Evolutionary conservation across 2,113 vertebrate genomes (phyloP).

Genomic region (Telmatochromis brichardi): DNA sequence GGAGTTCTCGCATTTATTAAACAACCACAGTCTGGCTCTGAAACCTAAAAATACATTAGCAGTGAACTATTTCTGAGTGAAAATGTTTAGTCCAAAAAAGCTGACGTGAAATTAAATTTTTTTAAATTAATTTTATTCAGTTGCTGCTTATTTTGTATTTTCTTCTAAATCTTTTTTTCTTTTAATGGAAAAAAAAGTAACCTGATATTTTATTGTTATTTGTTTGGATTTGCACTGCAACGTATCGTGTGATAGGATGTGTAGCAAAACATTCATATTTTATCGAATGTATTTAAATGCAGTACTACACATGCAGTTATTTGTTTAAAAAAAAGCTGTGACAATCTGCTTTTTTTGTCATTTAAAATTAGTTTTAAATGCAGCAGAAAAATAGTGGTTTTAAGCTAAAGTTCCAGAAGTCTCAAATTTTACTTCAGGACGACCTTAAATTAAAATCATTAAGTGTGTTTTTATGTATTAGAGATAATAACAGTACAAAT

Average conservation of each 20-base stretch:
- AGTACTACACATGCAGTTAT: not conserved
- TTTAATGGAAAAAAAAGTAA: not conserved
- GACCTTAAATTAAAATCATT: not conserved
- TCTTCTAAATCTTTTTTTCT: not conserved
- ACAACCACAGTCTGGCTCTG: not conserved
- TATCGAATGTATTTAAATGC: not conserved
- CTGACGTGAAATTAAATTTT: not conserved
- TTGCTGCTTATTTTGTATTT: not conserved
- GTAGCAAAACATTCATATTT: not conserved
- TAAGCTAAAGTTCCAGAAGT: not conserved
- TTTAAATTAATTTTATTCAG: fast-evolving
- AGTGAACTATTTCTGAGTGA: not conserved
- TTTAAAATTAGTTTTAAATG: not conserved
- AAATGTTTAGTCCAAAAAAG: not conserved
- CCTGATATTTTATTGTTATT: not conserved
- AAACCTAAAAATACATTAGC: not conserved
- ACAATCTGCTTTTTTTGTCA: not conserved
- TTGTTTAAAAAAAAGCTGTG: not conserved
- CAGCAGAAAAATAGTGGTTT: not conserved
- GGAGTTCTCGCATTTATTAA: not conserved
- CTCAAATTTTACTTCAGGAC: not conserved
- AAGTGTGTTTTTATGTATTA: not conserved
- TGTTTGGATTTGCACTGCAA: not conserved
- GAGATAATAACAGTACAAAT: not conserved
- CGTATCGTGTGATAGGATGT: not conserved